Percentiles rank a stretch among this genome's conserved stretches.
Conservation (phyloP, 1,140 invertebrate genomes). For the Schmidtea mediterranea region DNA sequence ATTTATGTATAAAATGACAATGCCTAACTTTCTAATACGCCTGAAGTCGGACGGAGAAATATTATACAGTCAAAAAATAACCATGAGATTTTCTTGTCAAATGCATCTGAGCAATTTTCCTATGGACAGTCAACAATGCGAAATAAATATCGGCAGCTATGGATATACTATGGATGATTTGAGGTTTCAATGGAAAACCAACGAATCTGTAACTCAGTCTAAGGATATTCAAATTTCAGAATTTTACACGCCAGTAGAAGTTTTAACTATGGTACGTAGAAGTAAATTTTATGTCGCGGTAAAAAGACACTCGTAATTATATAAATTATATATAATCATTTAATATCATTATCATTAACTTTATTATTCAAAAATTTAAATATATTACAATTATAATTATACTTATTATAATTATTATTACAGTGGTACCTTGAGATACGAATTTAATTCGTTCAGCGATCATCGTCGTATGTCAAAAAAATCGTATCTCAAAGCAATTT, state of each 20-base stretch:
- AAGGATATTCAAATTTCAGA: constrained; percentile 5
- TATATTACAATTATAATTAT: too few species aligned
- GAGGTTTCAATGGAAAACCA: background rate
- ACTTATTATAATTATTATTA: too few species aligned
- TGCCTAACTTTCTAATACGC: constrained; percentile 1
- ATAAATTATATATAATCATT: too few species aligned
- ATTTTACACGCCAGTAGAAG: background rate
- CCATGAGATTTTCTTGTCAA: constrained; percentile 7
- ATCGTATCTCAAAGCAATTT: too few species aligned
- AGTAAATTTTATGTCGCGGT: background rate
- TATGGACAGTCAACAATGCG: constrained; percentile 9
- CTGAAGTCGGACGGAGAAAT: background rate
- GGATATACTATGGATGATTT: constrained; percentile 5
- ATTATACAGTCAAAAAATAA: constrained; percentile 7
- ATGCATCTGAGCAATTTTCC: constrained; percentile 8
- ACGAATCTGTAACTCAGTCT: background rate
- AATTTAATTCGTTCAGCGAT: too few species aligned
- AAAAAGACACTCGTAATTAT: too few species aligned
- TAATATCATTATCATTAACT: too few species aligned
- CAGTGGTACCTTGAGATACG: too few species aligned
- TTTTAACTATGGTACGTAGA: background rate
- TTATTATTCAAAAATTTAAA: too few species aligned
- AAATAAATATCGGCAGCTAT: constrained; percentile 7
- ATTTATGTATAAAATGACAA: constrained; percentile 1
- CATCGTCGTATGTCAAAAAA: too few species aligned